phyloP scores from a whole-genome alignment of 2,113 vertebrate genomes.

The Lathamus discolor region DNA sequence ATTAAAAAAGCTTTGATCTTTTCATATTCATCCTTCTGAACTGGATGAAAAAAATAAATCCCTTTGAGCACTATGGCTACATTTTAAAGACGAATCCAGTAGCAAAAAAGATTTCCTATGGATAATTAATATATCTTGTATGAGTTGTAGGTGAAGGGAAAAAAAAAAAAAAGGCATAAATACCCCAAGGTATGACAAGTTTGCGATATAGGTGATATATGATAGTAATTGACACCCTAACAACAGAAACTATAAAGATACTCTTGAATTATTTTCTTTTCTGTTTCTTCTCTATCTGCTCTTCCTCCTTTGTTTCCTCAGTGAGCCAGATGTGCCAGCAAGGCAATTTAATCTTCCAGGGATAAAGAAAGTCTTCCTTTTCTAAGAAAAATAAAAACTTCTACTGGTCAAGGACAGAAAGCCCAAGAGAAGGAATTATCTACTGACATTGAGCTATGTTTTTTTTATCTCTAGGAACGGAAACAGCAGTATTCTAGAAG shows the following conservation, averaged over 20 bases:
- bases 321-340: constrained; percentile 26
- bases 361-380: constrained; percentile 36
- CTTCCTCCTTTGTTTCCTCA: constrained; percentile 27
- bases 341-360: constrained; percentile 47
- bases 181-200: constrained; percentile 4
- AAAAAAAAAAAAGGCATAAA: not conserved
- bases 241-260: constrained; percentile 19
- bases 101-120: not conserved
- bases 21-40: not conserved
- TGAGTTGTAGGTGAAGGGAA: not conserved
- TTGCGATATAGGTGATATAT: not conserved
- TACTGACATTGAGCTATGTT: constrained; percentile 32
- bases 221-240: constrained; percentile 43
- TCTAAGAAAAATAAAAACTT: constrained; percentile 50
- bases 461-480: constrained; percentile 17
- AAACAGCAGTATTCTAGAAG: constrained; percentile 40
- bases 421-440: constrained; percentile 39
- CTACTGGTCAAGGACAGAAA: constrained; percentile 49
- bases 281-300: constrained; percentile 10
- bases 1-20: not conserved
- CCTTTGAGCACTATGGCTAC: not conserved
- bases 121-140: not conserved
- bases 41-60: not conserved
- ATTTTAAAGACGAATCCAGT: not conserved
- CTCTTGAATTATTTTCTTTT: constrained; percentile 15